Base-by-base conservation (phyloP, 1,140 invertebrate species). In the Caenorhabditis latens region DNA sequence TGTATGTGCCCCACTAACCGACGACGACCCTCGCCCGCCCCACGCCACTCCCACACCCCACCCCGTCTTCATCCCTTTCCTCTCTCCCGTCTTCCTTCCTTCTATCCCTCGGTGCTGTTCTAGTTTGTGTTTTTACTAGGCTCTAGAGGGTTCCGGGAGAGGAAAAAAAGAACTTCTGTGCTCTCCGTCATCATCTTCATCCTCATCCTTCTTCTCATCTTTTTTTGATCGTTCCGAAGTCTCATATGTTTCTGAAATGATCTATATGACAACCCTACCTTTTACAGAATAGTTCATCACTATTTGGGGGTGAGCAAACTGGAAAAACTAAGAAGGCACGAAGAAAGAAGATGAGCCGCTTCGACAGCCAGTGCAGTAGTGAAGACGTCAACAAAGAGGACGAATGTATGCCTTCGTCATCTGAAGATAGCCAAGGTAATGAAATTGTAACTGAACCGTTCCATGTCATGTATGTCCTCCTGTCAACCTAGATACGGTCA, bases 381-480 rank as follows among this genome's bases (percentile, higher is more conserved):
- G 71, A 79, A 79, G 71, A 79, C 71, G 71, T 79, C 71, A 79
- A 79, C 71, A 79, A 79, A 79, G 71, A 79, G 71, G 71, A 79
- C 71, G 71, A 79, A 79, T 79, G 71, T n/a, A 7, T 24, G 43
- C 71, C 71, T n/a, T 79, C 71, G 71, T 79, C 71, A 79, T 79
- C 71, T 79, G 71, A 79, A 46, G 71, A 79, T 50, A 79, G 71
- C 46, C 71, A 79, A 79, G 71, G 71, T 79, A 79, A 79, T 79
- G 21, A 79, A 79, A 79, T 79, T 79, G 71, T 50, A 79, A 79
- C 71, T 79, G 43, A 48, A 79, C 71, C 71, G 71, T 79, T 14
- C 24, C 16, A 46, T 50, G 40, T 46, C 24, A 21, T 71, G 46
- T 21, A 16, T 71, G 13, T 46, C n/a, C 42, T 5, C n/a, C 40